A percentile compares a stretch with the other conserved stretches of the same genome.
These are phyloP conservation scores for Zaprionus africanus DNA, from an alignment of 1,140 invertebrate genomes.

Conservation along the genomic window DNA sequence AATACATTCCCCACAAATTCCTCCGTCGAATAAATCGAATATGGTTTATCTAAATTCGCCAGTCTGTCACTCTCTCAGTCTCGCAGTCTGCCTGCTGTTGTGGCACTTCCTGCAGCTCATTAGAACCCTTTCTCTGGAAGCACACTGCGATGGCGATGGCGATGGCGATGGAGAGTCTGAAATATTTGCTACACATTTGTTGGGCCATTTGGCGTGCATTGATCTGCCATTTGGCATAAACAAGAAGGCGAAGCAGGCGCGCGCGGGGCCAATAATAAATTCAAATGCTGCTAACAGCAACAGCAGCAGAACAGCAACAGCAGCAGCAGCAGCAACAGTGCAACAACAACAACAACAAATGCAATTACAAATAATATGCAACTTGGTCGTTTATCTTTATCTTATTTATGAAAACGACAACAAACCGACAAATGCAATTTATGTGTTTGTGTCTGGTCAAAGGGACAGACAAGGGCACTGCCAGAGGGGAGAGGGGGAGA, in stretches of 20 bases:
- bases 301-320: conserved; percentile 29
- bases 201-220: conserved; percentile 52
- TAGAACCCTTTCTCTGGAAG: conserved; percentile 20
- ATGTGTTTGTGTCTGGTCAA: conserved; percentile 80
- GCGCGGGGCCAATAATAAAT: conserved; percentile 50
- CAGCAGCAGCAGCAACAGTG: conserved; percentile 24
- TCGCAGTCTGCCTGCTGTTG: background rate
- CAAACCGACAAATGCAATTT: conserved; percentile 84
- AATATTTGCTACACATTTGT: conserved; percentile 48
- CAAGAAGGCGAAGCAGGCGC: conserved; percentile 28
- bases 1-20: no score
- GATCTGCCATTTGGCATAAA: conserved; percentile 48
- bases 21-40: no score
- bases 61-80: no score
- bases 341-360: conserved; percentile 68
- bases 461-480: conserved; percentile 6
- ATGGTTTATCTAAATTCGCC: conserved; percentile 4
- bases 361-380: conserved; percentile 84
- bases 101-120: conserved; percentile 31
- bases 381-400: conserved; percentile 84
- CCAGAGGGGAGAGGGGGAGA: no score
- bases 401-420: conserved; percentile 84
- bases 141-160: no score
- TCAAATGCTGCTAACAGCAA: conserved; percentile 63
- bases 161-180: conserved; percentile 5